Evolutionary conservation across 2,888 invertebrate species (phyloP).

Genomic region (Digitonthophagus gazella): DNA sequence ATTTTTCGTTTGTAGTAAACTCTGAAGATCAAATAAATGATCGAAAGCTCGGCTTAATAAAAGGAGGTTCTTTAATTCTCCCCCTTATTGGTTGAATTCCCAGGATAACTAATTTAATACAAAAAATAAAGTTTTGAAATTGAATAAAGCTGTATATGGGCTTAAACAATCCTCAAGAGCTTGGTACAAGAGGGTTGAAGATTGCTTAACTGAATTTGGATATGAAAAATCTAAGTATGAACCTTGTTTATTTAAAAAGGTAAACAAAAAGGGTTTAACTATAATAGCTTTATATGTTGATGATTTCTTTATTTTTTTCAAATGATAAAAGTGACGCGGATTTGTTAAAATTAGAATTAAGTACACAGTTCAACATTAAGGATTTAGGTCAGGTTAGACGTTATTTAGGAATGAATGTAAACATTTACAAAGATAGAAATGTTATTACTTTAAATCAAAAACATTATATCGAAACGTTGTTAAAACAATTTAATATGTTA

Average conservation of each 20-base stretch:
- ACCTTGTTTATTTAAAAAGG: constrained; percentile 27
- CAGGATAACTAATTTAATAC: too few species aligned
- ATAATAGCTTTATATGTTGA: constrained; percentile 27
- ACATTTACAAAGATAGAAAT: constrained; percentile 25
- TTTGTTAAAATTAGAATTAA: constrained; percentile 28
- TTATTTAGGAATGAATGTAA: constrained; percentile 33
- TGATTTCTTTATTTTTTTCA: constrained; percentile 29
- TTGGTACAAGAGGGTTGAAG: constrained; percentile 27
- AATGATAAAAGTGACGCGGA: constrained; percentile 7
- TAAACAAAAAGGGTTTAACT: constrained; percentile 18
- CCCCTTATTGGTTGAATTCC: too few species aligned
- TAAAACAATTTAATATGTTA: constrained; percentile 32
- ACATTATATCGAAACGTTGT: constrained; percentile 28
- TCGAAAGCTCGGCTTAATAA: too few species aligned
- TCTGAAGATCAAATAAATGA: too few species aligned
- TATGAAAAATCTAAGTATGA: constrained; percentile 29
- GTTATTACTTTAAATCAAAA: constrained; percentile 32
- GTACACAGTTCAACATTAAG: constrained; percentile 33
- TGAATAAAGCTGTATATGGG: constrained; percentile 27
- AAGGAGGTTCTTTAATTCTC: too few species aligned
- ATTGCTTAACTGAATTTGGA: constrained; percentile 21
- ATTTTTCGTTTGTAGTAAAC: too few species aligned
- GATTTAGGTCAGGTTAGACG: constrained; percentile 32
- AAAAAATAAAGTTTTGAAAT: constrained; percentile 23
- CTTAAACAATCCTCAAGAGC: constrained; percentile 27